Percentiles rank a stretch among this genome's conserved stretches.
These are phyloP conservation scores for Pipistrellus pipistrellus DNA, from an alignment of 2,797 vertebrate genomes.

Conservation along the genomic window DNA sequence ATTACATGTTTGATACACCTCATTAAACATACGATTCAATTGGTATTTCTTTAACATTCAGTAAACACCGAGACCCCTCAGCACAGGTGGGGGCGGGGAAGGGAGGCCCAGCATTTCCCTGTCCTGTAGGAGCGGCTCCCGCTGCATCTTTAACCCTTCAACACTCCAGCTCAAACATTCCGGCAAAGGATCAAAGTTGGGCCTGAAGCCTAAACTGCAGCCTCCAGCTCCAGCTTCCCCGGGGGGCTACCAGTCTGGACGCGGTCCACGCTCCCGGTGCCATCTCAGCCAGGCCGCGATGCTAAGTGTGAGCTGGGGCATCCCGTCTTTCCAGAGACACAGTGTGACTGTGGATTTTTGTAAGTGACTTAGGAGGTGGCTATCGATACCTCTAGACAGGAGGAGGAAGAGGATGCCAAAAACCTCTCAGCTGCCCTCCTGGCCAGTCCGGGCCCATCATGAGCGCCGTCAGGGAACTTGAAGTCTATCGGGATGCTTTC, in stretches of 20 bases:
- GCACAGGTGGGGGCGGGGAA: not conserved
- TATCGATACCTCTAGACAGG: conserved; percentile 20
- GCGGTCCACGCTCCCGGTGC: not conserved
- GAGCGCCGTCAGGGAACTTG: conserved; percentile 15
- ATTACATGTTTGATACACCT: conserved; percentile 87
- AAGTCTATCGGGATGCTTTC: conserved; percentile 17
- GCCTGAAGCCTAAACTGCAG: not conserved
- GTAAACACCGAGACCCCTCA: conserved; percentile 81
- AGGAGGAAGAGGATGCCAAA: conserved; percentile 55
- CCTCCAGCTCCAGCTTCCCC: not conserved
- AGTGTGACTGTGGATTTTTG: not conserved
- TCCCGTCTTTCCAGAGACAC: not conserved
- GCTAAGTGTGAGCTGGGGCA: not conserved
- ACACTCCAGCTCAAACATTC: conserved; percentile 35
- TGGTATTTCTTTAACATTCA: conserved; percentile 86
- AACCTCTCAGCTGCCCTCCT: not conserved
- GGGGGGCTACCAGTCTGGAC: not conserved
- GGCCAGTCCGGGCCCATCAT: conserved; percentile 11
- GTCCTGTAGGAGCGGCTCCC: conserved; percentile 55
- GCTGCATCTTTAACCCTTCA: conserved; percentile 69
- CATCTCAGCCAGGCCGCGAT: not conserved
- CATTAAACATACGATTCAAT: conserved; percentile 87
- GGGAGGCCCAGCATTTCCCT: conserved; percentile 35
- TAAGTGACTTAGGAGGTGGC: not conserved
- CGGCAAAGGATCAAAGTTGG: conserved; percentile 63